A percentile compares a stretch with the other conserved stretches of the same genome.
These are phyloP conservation scores for Brachynemurus nebulosus DNA, from an alignment of 2,888 invertebrate genomes.

Conservation along the genomic window DNA sequence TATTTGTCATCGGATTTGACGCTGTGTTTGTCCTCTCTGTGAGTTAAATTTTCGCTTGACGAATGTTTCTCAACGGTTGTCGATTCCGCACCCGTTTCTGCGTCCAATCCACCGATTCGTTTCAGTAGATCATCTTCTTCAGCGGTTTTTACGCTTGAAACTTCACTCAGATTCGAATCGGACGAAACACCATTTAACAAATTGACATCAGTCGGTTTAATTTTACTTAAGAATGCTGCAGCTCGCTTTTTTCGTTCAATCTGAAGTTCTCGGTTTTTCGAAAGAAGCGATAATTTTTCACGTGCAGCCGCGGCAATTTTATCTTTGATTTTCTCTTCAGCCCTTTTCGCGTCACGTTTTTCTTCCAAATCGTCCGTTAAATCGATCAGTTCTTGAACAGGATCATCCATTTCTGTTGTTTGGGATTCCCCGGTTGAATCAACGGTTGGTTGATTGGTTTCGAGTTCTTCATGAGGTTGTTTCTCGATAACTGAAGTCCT, in stretches of 20 bases:
- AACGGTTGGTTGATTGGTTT: constrained; percentile 20
- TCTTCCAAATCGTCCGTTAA: constrained; percentile 42
- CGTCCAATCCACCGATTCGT: constrained; percentile 6
- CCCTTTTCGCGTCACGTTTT: constrained; percentile 29
- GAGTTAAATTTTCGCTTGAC: not conserved
- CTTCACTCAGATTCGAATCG: constrained; percentile 26
- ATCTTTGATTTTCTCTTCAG: constrained; percentile 44
- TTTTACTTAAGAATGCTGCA: constrained; percentile 52
- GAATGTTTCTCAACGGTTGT: not conserved
- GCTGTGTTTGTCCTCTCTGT: not conserved
- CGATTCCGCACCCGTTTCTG: not conserved
- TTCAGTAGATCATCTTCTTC: constrained; percentile 11
- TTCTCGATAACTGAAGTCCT: too few species aligned
- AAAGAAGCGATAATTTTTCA: constrained; percentile 41
- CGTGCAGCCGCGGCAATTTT: constrained; percentile 39
- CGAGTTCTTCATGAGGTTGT: not conserved
- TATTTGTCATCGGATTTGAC: not conserved
- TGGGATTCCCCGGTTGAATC: constrained; percentile 12
- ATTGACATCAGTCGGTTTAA: constrained; percentile 22
- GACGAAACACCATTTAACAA: constrained; percentile 25
- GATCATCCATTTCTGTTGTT: constrained; percentile 30
- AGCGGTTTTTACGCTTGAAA: constrained; percentile 7
- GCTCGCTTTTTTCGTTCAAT: constrained; percentile 66
- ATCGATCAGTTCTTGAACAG: constrained; percentile 40
- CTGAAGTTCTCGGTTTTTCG: constrained; percentile 41